Evolutionary conservation across 35 echinoderm and acorn worm genomes (phyloP).

Genomic region (Apostichopus californicus): DNA sequence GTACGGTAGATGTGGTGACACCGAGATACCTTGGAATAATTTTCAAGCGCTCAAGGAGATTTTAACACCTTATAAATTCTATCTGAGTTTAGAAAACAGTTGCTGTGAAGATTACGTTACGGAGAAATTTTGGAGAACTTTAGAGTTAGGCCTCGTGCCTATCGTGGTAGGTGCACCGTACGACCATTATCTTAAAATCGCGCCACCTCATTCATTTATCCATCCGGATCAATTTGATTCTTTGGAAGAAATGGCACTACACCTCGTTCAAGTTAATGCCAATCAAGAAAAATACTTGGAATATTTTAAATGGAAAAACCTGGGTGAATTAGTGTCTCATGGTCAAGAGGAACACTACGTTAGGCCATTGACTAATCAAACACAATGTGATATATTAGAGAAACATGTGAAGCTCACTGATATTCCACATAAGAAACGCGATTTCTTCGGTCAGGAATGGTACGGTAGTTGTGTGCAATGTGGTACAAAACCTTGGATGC

Average conservation of each 20-base stretch:
- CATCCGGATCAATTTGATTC: constrained; percentile 39
- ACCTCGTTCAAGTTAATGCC: constrained; percentile 24
- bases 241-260: constrained; percentile 25
- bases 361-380: constrained; percentile 6
- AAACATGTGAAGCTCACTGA: background rate
- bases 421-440: background rate
- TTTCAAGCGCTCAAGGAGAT: constrained; percentile 1
- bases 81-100: constrained; percentile 63
- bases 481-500: constrained; percentile 29
- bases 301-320: constrained; percentile 52
- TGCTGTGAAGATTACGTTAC: constrained; percentile 75
- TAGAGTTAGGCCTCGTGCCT: constrained; percentile 31
- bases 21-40: constrained; percentile 48
- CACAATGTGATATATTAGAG: constrained; percentile 22
- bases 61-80: constrained; percentile 55
- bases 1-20: constrained; percentile 62
- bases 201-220: constrained; percentile 46
- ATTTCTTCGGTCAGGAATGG: constrained; percentile 16
- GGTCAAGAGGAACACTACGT: constrained; percentile 42
- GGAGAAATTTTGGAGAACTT: constrained; percentile 68
- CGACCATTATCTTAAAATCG: constrained; percentile 23
- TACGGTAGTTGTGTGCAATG: constrained; percentile 5
- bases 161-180: constrained; percentile 43
- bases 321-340: constrained; percentile 1
- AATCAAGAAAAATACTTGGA: constrained; percentile 47